Percentiles rank a stretch among this genome's conserved stretches.
Conservation (phyloP, 30 jellyfish, hydroid and myxozoan species). For the Chironex yamaguchii region DNA sequence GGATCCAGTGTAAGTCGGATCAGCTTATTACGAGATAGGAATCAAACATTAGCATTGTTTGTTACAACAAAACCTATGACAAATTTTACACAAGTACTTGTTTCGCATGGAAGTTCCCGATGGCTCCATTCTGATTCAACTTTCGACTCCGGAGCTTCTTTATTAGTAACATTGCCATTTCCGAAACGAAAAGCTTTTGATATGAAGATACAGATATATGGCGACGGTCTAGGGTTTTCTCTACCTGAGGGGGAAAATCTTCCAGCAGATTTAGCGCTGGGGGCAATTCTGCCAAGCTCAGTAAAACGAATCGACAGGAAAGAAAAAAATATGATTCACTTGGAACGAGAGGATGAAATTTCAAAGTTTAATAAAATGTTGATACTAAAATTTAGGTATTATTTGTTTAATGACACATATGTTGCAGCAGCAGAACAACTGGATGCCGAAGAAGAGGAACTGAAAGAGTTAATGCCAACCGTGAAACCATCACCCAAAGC, state of each 20-base stretch:
- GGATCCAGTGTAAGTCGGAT: conserved; percentile 85
- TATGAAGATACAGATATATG: conserved; percentile 81
- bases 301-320: conserved; percentile 59
- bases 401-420: conserved; percentile 85
- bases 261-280: conserved; percentile 90
- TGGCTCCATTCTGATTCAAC: conserved; percentile 92
- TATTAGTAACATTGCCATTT: conserved; percentile 90
- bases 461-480: conserved; percentile 86
- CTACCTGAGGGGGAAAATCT: conserved; percentile 94
- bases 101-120: conserved; percentile 96
- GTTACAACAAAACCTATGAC: conserved; percentile 72
- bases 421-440: conserved; percentile 97
- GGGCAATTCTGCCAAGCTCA: conserved; percentile 87
- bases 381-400: conserved; percentile 80
- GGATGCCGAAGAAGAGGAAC: conserved; percentile 84
- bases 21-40: conserved; percentile 85
- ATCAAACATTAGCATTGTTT: conserved; percentile 90
- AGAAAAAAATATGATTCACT: conserved; percentile 23
- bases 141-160: conserved; percentile 85
- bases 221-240: conserved; percentile 88
- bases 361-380: conserved; percentile 61
- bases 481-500: conserved; percentile 7
- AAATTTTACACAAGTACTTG: conserved; percentile 80
- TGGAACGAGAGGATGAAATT: conserved; percentile 55
- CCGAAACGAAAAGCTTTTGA: conserved; percentile 97